phyloP scores from a whole-genome alignment of 1,140 invertebrate genomes.

The Microplitis demolitor region DNA sequence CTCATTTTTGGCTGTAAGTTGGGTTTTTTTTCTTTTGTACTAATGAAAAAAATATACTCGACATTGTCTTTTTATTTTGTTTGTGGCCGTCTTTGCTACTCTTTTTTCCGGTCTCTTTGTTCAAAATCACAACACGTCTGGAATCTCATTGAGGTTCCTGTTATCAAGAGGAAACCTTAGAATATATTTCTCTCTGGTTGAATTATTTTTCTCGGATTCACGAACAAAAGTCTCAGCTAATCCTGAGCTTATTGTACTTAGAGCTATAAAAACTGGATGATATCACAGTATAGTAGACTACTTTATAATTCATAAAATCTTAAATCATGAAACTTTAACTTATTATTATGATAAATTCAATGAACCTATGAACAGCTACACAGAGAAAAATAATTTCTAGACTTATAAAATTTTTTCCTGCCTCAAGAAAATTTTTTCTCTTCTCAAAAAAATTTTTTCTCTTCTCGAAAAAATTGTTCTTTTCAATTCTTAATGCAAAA shows the following conservation, averaged over 20 bases:
- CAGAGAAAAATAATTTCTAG: no score
- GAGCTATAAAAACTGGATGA: constrained; percentile 12
- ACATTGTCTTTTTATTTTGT: not conserved
- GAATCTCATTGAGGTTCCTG: constrained; percentile 17
- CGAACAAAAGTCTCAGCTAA: not conserved
- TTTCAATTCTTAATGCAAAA: no score
- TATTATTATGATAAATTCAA: constrained; percentile 15
- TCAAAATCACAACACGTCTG: constrained; percentile 24
- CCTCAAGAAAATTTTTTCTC: no score
- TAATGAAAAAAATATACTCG: not conserved
- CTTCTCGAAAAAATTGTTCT: no score
- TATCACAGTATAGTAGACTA: not conserved
- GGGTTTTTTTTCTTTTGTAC: constrained; percentile 7
- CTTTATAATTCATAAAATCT: not conserved
- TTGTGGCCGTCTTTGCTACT: not conserved
- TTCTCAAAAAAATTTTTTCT: no score
- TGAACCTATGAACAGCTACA: not conserved
- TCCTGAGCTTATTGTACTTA: constrained; percentile 16
- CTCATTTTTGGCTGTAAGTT: not conserved
- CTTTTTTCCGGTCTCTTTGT: constrained; percentile 21
- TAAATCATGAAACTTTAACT: not conserved
- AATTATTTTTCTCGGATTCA: constrained; percentile 18
- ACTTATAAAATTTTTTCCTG: no score
- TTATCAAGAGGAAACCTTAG: not conserved
- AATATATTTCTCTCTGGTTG: constrained; percentile 5